A percentile compares a stretch with the other conserved stretches of the same genome.
These are phyloP conservation scores for Amphipoea lucens DNA, from an alignment of 2,888 invertebrate species.

Conservation along the genomic window DNA sequence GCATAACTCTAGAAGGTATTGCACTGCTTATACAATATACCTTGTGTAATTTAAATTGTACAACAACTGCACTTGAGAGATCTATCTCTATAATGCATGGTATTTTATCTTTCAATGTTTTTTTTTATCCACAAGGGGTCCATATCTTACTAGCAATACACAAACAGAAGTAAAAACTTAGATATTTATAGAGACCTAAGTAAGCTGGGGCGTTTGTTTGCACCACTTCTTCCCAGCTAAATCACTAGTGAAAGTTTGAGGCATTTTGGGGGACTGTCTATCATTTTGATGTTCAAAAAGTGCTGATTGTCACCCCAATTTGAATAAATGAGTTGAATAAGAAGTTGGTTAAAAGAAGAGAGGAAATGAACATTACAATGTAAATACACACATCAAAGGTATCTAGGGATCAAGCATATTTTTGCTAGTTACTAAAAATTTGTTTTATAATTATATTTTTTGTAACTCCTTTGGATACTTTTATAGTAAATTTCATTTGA, in stretches of 20 bases:
- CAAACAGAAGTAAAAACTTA: background rate
- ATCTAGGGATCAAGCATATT: too few species aligned
- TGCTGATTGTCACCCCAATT: background rate
- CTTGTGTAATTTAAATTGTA: background rate
- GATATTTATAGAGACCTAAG: background rate
- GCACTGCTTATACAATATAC: background rate
- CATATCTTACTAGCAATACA: background rate
- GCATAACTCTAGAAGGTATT: background rate
- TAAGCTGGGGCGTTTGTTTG: background rate
- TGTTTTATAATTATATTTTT: too few species aligned
- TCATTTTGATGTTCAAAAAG: background rate
- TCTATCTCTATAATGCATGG: background rate
- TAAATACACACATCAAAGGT: too few species aligned
- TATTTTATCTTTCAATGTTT: background rate
- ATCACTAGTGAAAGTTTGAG: too few species aligned
- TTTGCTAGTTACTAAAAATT: too few species aligned
- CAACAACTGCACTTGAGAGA: background rate
- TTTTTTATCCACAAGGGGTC: background rate
- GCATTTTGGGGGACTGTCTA: background rate
- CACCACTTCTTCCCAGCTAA: background rate
- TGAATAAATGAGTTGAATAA: background rate
- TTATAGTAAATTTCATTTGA: too few species aligned
- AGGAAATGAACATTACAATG: background rate
- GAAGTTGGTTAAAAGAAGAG: background rate
- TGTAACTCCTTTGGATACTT: too few species aligned